Base-by-base conservation (phyloP, 2,888 invertebrate genomes). In the Thyatira batis region DNA sequence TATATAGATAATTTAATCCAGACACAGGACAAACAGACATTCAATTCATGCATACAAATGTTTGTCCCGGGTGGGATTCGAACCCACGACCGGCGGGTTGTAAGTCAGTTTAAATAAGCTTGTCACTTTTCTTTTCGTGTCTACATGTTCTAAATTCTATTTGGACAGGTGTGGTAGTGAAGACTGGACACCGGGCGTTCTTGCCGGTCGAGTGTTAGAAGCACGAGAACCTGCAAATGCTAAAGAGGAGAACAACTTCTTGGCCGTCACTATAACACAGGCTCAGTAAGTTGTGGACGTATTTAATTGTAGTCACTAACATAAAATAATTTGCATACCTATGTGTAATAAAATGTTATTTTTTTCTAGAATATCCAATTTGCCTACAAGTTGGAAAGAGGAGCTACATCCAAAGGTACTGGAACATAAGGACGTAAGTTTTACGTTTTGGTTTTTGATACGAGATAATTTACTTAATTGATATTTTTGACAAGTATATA, bases 161-260 rank as follows among this genome's bases (percentile, higher is more conserved):
- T 39, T 3, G 13, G 4, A 13, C 55, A 85, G 84, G 46, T 60
- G 57, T 1, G 55, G 49, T 6, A 65, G 60, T 5, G 71, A 78
- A 0, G 84, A 92, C 1, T 96, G 95, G 95, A 79, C 85, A 27
- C 63, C 83, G 0, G 87, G 88, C 3, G 76, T 72, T 4, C 57
- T 89, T 17, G 80, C 81, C 1, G 90, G 89, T 0, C 76, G 88
- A 1, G 82, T 91, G 17, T 60, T 91, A 6, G 89, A 87, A 58
- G 86, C 77, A 1, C 73, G 86, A 0, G 89, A 90, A 51, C 81
- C 85, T 0, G 54, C 61, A 1, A 69, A 81, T 50, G 70, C 76
- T 1, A 71, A 75, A 17, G 84, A 82, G 30, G 87, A 88, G n/a
- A 76, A 75, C 51, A 76, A 85, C 53, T 90, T 90, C 60, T 61